A percentile compares a stretch with the other conserved stretches of the same genome.
These are phyloP conservation scores for Acrossocheilus fasciatus DNA, from an alignment of 2,797 vertebrate genomes.

Conservation along the genomic window DNA sequence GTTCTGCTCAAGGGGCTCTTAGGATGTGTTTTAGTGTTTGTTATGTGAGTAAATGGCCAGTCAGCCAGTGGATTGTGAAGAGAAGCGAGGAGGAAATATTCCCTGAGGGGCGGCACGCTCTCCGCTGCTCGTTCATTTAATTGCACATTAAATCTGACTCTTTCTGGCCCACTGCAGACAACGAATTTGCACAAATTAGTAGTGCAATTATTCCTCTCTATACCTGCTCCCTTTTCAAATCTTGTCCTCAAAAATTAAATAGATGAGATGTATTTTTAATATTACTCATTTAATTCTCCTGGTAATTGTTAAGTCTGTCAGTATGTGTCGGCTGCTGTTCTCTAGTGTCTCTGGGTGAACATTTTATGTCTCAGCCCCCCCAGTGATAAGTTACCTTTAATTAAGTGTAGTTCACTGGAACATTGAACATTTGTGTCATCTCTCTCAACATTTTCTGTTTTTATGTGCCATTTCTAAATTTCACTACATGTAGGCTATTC, in stretches of 20 bases:
- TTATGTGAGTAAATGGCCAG: slow-evolving; percentile 19
- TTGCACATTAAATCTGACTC: slow-evolving; percentile 34
- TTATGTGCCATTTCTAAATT: neutral
- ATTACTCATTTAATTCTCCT: slow-evolving; percentile 14
- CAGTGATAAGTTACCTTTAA: neutral
- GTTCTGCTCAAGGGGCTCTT: neutral
- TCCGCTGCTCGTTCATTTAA: slow-evolving; percentile 51
- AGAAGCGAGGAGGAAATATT: slow-evolving; percentile 26
- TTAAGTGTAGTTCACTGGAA: neutral
- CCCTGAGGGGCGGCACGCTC: slow-evolving; percentile 29
- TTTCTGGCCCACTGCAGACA: slow-evolving; percentile 24
- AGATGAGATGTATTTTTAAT: slow-evolving; percentile 2
- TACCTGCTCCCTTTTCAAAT: neutral
- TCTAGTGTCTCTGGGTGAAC: neutral
- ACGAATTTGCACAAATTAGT: slow-evolving; percentile 25
- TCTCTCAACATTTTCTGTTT: neutral
- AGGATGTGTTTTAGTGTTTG: slow-evolving; percentile 37
- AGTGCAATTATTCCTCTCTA: slow-evolving; percentile 5
- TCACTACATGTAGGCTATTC: neutral
- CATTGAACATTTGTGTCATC: neutral
- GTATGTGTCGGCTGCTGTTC: neutral
- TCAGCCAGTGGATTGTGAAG: slow-evolving; percentile 27
- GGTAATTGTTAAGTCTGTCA: neutral
- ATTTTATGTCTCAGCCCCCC: neutral
- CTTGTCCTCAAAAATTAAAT: neutral